phyloP scores from a whole-genome alignment of 2,888 invertebrate species.

The Mesorhabditis belari region DNA sequence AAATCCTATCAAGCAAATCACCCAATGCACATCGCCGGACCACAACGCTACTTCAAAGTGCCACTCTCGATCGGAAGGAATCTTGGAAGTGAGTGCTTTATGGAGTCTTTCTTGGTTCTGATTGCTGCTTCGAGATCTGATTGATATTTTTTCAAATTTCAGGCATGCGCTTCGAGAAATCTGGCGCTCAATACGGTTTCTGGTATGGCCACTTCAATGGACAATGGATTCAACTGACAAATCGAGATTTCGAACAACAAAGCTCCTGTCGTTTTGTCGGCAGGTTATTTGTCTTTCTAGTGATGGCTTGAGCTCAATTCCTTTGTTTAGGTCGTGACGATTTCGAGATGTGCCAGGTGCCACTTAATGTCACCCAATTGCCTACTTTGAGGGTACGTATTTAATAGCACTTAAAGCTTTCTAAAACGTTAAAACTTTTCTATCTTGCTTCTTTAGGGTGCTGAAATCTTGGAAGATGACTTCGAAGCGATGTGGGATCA shows the following conservation, averaged over 20 bases:
- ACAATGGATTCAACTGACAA: conserved; percentile 89
- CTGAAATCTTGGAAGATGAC: conserved; percentile 87
- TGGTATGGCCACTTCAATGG: conserved; percentile 99
- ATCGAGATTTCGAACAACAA: conserved; percentile 94
- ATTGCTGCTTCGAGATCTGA: neutral
- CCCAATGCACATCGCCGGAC: conserved; percentile 17
- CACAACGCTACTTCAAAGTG: conserved; percentile 35
- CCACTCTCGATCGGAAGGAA: no score
- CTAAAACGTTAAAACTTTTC: neutral
- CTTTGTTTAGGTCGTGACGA: conserved; percentile 74
- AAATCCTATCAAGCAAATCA: no score
- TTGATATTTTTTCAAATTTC: no score
- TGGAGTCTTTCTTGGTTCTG: neutral
- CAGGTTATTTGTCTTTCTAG: conserved; percentile 55
- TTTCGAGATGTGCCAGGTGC: conserved; percentile 97
- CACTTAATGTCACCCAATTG: conserved; percentile 87
- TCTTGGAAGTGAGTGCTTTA: no score
- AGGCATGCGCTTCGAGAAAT: conserved; percentile 23
- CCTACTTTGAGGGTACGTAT: conserved; percentile 57
- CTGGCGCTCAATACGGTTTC: conserved; percentile 67
- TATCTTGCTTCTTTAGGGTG: conserved; percentile 69
- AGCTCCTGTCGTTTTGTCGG: conserved; percentile 82
- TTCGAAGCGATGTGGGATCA: conserved; percentile 83
- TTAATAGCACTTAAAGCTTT: neutral
- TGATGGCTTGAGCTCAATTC: neutral